Evolutionary conservation across 2,797 vertebrate species (phyloP).

Genomic region (Halcyon leucocephala): DNA sequence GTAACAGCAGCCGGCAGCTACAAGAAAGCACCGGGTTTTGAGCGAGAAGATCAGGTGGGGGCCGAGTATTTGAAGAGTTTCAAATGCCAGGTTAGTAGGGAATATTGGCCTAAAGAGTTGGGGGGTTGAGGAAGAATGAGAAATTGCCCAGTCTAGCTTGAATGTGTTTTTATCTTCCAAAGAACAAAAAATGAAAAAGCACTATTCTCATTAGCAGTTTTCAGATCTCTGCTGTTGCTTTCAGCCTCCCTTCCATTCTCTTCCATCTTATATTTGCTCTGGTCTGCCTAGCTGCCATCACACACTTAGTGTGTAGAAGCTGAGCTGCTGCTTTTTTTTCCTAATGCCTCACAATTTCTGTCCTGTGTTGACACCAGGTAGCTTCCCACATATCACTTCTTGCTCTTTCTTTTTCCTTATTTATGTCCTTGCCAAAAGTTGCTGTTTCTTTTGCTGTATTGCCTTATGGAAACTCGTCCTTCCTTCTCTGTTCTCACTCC

Average conservation of each 20-base stretch:
- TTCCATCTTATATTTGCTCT: conserved; percentile 3
- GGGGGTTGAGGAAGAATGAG: conserved; percentile 12
- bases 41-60: conserved; percentile 96
- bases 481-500: neutral
- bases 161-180: neutral
- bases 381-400: neutral
- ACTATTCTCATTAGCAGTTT: neutral
- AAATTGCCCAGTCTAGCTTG: neutral
- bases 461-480: conserved; percentile 12
- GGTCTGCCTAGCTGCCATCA: conserved; percentile 26
- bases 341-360: neutral
- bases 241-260: neutral
- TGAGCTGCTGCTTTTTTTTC: neutral
- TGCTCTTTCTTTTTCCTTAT: neutral
- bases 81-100: conserved; percentile 82
- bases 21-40: conserved; percentile 95
- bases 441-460: neutral
- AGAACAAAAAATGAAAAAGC: neutral
- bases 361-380: neutral
- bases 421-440: neutral
- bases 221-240: neutral
- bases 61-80: conserved; percentile 81
- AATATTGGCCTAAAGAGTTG: conserved; percentile 11
- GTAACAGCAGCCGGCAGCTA: conserved; percentile 89
- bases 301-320: neutral